Conservation (phyloP, 1,140 invertebrate species). For the Eupristina koningsbergeri region DNA sequence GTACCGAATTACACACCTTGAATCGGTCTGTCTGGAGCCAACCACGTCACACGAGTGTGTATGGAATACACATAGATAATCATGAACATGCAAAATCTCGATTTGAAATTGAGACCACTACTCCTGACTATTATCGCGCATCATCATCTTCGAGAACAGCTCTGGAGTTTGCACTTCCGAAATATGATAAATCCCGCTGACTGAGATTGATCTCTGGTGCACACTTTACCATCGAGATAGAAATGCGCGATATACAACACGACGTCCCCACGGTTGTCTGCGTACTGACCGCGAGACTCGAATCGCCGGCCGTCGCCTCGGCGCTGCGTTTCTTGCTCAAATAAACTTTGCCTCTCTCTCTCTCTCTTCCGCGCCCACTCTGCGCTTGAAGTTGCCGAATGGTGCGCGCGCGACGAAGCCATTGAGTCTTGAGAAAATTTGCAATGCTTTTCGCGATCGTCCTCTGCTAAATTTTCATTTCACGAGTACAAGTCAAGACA, state of each 20-base stretch:
- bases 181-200: too few species aligned
- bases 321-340: background rate
- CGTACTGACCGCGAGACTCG: slow-evolving; percentile 30
- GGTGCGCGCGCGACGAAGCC: background rate
- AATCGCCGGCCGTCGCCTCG: background rate
- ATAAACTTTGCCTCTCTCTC: background rate
- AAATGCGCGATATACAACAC: too few species aligned
- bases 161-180: too few species aligned
- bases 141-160: too few species aligned
- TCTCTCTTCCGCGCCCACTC: background rate
- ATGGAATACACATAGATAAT: too few species aligned
- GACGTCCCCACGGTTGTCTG: slow-evolving; percentile 25
- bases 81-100: too few species aligned
- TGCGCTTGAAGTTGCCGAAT: background rate
- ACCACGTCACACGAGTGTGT: background rate
- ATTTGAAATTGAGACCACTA: too few species aligned
- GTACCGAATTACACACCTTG: slow-evolving; percentile 19
- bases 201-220: too few species aligned
- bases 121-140: too few species aligned
- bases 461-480: background rate
- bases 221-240: too few species aligned
- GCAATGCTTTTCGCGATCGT: background rate
- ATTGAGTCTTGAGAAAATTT: background rate
- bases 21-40: background rate
- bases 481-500: too few species aligned